Evolutionary conservation across 2,888 invertebrate genomes (phyloP).

Genomic region (Noctua fimbriata): DNA sequence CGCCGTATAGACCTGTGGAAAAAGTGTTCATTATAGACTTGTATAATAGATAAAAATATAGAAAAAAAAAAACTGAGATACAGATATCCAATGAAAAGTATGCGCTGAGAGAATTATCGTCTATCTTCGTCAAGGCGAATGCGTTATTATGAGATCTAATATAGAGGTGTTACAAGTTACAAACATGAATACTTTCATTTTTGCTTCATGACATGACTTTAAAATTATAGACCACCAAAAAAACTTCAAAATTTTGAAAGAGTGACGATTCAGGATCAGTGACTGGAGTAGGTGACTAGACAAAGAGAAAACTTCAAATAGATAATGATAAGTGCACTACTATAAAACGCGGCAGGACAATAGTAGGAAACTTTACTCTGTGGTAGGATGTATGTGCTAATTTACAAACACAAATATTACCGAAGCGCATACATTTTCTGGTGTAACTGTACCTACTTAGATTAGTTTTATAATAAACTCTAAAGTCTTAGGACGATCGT

Average conservation of each 20-base stretch:
- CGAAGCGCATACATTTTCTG: background rate
- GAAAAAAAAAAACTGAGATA: background rate
- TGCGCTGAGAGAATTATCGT: background rate
- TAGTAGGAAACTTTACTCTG: background rate
- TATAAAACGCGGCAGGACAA: background rate
- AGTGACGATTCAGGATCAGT: background rate
- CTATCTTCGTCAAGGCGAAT: background rate
- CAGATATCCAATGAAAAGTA: background rate
- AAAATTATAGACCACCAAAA: too few relatives aligned
- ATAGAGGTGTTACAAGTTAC: background rate
- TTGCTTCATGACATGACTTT: too few relatives aligned
- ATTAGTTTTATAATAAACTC: background rate
- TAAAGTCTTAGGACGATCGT: background rate
- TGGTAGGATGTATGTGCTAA: background rate
- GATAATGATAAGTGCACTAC: background rate
- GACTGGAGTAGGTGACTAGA: background rate
- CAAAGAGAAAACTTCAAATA: background rate
- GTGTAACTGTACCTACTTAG: background rate
- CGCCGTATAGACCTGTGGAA: conserved; percentile 84
- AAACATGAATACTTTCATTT: too few relatives aligned
- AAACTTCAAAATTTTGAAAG: background rate
- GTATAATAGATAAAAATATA: too few relatives aligned
- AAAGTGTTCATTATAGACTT: background rate
- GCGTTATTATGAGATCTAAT: background rate
- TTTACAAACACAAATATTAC: background rate